Evolutionary conservation across 2,797 vertebrate genomes (phyloP).

Genomic region (Melanotaenia boesemani): DNA sequence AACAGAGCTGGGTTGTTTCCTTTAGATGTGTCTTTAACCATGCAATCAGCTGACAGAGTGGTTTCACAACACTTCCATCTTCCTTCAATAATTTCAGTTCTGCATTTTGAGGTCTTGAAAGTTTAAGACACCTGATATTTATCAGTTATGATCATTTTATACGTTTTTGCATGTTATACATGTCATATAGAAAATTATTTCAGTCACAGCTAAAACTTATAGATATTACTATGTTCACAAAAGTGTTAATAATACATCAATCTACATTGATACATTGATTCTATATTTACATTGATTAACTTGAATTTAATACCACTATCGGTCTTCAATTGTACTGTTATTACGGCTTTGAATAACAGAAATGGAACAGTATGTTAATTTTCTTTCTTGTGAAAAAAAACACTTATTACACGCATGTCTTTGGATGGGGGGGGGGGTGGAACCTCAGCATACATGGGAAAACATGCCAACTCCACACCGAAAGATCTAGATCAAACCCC

Average conservation of each 20-base stretch:
- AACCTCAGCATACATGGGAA: too few species aligned
- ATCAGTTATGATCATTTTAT: background rate
- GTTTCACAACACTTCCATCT: conserved; percentile 64
- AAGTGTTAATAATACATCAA: background rate
- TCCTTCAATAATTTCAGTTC: conserved; percentile 64
- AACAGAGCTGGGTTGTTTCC: conserved; percentile 11
- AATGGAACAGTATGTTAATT: background rate
- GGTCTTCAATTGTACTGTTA: background rate
- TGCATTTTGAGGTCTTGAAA: conserved; percentile 52
- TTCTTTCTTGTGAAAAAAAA: conserved; percentile 13
- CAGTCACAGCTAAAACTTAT: conserved; percentile 41
- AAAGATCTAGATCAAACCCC: too few species aligned
- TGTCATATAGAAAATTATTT: background rate
- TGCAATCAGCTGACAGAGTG: conserved; percentile 56
- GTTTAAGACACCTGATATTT: background rate
- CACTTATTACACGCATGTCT: background rate
- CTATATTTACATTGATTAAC: too few species aligned
- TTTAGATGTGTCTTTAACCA: background rate
- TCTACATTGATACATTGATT: background rate
- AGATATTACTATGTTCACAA: conserved; percentile 68
- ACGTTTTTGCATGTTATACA: background rate
- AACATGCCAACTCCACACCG: too few species aligned
- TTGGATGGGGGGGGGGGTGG: too few species aligned
- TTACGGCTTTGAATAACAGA: background rate
- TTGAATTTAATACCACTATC: too few species aligned